These are phyloP conservation scores for Hippocampus mohnikei DNA, from an alignment of 2,113 vertebrate genomes.

Conservation along the genomic window DNA sequence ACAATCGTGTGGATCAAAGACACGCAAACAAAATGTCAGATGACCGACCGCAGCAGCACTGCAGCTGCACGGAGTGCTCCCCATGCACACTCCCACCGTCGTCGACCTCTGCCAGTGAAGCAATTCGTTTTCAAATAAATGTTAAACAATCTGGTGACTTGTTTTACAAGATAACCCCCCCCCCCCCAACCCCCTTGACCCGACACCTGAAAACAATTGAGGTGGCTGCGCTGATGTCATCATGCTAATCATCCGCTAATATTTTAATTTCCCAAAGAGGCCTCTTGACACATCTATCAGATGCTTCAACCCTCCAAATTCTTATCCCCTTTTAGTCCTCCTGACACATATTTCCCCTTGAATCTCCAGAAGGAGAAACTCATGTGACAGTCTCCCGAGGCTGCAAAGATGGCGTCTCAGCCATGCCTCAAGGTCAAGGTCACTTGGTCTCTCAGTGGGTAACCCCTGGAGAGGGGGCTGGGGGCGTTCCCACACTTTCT, in stretches of 20 bases:
- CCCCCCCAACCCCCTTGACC: too few relatives aligned
- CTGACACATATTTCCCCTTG: not conserved
- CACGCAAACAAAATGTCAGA: constrained; percentile 29
- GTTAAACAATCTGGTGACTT: too few relatives aligned
- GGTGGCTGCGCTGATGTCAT: not conserved
- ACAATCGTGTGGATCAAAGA: constrained; percentile 26
- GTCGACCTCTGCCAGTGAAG: not conserved
- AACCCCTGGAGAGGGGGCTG: constrained; percentile 25
- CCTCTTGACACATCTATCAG: too few relatives aligned
- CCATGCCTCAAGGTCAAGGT: constrained; percentile 45
- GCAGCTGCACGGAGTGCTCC: constrained; percentile 37
- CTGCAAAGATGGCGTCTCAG: constrained; percentile 3
- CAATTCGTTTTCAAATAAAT: too few relatives aligned
- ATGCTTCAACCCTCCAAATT: not conserved
- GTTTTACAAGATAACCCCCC: too few relatives aligned
- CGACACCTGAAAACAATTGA: not conserved
- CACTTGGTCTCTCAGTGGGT: constrained; percentile 44
- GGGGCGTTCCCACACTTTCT: constrained; percentile 25
- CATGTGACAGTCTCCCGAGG: constrained; percentile 1
- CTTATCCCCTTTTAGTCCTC: not conserved
- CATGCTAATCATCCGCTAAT: too few relatives aligned
- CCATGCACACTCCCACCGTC: not conserved
- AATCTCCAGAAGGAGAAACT: not conserved
- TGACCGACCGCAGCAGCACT: constrained; percentile 30
- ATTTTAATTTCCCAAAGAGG: too few relatives aligned